Conservation (phyloP, 2,888 invertebrate species). For the Mesorhabditis sp. region DNA sequence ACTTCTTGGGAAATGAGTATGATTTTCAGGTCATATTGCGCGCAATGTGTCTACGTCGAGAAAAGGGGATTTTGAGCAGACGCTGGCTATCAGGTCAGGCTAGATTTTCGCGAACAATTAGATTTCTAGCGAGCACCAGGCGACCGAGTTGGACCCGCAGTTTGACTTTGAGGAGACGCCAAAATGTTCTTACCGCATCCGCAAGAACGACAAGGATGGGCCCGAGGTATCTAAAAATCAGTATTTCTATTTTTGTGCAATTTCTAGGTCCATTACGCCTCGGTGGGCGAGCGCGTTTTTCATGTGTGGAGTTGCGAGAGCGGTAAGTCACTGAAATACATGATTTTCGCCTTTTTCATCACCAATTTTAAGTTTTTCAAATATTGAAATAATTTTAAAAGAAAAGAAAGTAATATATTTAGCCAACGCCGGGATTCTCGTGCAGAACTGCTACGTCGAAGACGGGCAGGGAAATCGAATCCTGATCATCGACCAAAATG, state of each 20-base stretch:
- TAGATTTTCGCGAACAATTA: background rate
- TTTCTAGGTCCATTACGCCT: conserved; percentile 42
- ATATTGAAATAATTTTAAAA: background rate
- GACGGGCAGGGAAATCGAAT: conserved; percentile 56
- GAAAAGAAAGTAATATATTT: conserved; percentile 7
- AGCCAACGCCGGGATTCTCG: conserved; percentile 54
- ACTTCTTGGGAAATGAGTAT: too few relatives aligned
- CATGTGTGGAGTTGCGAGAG: conserved; percentile 57
- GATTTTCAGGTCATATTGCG: conserved; percentile 41
- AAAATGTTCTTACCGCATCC: conserved; percentile 51
- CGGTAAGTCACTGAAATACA: conserved; percentile 17
- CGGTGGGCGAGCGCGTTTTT: conserved; percentile 54
- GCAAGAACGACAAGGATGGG: conserved; percentile 49
- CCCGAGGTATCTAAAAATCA: conserved; percentile 28
- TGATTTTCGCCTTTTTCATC: background rate
- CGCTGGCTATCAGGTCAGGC: conserved; percentile 44
- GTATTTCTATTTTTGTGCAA: too few relatives aligned
- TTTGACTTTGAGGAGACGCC: conserved; percentile 51
- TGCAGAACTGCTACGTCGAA: conserved; percentile 57
- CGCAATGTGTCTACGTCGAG: conserved; percentile 56
- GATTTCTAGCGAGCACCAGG: conserved; percentile 43
- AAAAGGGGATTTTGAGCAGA: conserved; percentile 49
- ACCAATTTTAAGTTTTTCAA: background rate
- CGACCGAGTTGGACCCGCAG: conserved; percentile 51
- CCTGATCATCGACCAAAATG: conserved; percentile 56